Base-by-base conservation (phyloP, 1,140 invertebrate genomes). In the Drosophila hydei region DNA sequence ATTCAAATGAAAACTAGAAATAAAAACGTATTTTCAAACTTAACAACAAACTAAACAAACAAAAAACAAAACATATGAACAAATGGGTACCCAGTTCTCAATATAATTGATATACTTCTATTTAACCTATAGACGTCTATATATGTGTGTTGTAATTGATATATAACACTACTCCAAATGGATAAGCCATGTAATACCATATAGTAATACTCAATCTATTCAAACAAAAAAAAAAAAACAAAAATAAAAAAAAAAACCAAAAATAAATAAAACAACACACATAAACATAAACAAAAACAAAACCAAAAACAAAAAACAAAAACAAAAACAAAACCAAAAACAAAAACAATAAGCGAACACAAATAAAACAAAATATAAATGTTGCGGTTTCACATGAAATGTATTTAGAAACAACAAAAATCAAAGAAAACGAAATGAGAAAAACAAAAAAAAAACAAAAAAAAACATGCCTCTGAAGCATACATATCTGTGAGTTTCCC, bases 401-500 rank as follows among this genome's bases (percentile, higher is more conserved):
- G 54, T 36, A 45, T 56, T 38, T 56, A 16, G 30, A 51, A 51
- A 47, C 42, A 30, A 45, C 14, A 16, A 16, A 42, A 42, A 2
- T 30, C 25, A 47, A 16, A 14, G 9, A 47, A 63, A 21, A 30
- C 4, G 40, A 25, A 25, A 42, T 11, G 5, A 45, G 21, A 45
- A 45, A 14, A 27, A 47, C 19, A 27, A 40, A 4, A 5, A n/a
- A 45, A 36, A 54, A n/a, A 30, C 1, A 30, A 43, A 12, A 43
- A 23, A 50, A 56, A 38, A n/a, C n/a, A n/a, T n/a, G n/a, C n/a
- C n/a, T n/a, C n/a, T n/a, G n/a, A n/a, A n/a, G n/a, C n/a, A n/a
- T n/a, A 71, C 68, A 71, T 71, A 71, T 71, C 68, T 71, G 52
- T 56, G 43, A 64, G 36, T 50, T 56, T 27, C 55, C 36, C 58